Evolutionary conservation across 2,113 vertebrate species (phyloP), one percentile per base, ranked within the genome.

Genomic region (chimpanzee (Pan troglodytes)): DNA sequence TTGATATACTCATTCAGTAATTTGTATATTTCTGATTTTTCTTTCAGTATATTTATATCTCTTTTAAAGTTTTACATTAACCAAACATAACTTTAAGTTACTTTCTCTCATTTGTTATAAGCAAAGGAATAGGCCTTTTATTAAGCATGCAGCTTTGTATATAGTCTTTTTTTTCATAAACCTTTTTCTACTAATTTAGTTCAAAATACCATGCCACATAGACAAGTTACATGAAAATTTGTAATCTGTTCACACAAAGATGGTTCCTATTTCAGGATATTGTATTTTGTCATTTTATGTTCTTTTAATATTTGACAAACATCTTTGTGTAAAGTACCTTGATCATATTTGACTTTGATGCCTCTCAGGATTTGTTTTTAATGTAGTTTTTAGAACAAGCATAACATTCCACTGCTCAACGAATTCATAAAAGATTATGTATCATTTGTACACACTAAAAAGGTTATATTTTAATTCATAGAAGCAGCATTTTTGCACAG

Each of bases 401-500:
- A 40, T 81, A 95, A 90, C 80, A 80, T 84, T 73, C 17, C 64
- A n/a, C 35, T 88, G 38, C 38, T 92, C 45, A 50, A 0, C 81
- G 38, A 85, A 92, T 43, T 92, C 40, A 96, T 67, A 75, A 83
- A 88, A 72, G 50, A 73, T 68, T 57, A 40, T 67, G 20, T 45
- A 75, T 84, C 25, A 32, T 88, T 91, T 95, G 32, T 68, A 79
- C 14, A 84, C 72, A 85, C 45, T 97, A 67, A 85, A 73, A 72
- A 43, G 43, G 5, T 52, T 55, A 23, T 70, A 78, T 52, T 72
- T 70, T 18, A 92, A 85, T 84, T 96, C 79, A 79, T 9, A 73
- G 32, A 92, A 83, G 43, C 8, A 92, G n/a, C 25, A 50, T 95
- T 97, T 96, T 92, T 57, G 38, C 45, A 92, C 20, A 84, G 27